Percentiles rank a stretch among this genome's conserved stretches.
phyloP scores from a whole-genome alignment of 1,140 invertebrate genomes.

The Conopomorpha cramerella region DNA sequence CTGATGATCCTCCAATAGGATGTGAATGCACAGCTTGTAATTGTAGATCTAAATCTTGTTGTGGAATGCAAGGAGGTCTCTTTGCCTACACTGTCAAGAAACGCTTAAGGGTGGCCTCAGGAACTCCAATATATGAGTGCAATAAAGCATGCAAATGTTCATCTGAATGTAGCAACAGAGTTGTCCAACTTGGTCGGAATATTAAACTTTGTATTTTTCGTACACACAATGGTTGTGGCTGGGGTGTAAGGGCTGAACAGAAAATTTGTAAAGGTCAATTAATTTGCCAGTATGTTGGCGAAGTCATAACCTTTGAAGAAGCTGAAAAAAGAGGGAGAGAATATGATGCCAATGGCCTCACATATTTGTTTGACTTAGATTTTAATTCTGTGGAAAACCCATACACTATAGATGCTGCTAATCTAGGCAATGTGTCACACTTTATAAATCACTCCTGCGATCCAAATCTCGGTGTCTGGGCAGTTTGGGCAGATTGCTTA shows the following conservation, averaged over 20 bases:
- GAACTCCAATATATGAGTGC: slow-evolving; percentile 91
- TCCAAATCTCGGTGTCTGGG: slow-evolving; percentile 89
- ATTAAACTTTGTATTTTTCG: slow-evolving; percentile 83
- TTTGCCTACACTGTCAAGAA: slow-evolving; percentile 75
- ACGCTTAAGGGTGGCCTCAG: slow-evolving; percentile 69
- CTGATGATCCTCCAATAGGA: slow-evolving; percentile 78
- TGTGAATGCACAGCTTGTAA: slow-evolving; percentile 77
- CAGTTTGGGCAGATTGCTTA: slow-evolving; percentile 89
- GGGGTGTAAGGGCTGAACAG: slow-evolving; percentile 86
- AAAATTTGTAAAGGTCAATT: slow-evolving; percentile 80
- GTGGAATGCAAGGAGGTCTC: slow-evolving; percentile 63
- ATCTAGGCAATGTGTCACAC: slow-evolving; percentile 88
- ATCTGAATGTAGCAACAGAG: slow-evolving; percentile 77
- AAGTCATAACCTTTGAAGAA: slow-evolving; percentile 89
- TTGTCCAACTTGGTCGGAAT: slow-evolving; percentile 83
- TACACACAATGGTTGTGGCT: slow-evolving; percentile 85
- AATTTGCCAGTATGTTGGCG: slow-evolving; percentile 90
- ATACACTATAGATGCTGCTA: slow-evolving; percentile 87
- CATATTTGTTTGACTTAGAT: slow-evolving; percentile 94
- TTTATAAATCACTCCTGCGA: slow-evolving; percentile 97
- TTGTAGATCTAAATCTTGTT: slow-evolving; percentile 67
- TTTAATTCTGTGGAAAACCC: slow-evolving; percentile 82
- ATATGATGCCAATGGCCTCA: slow-evolving; percentile 84
- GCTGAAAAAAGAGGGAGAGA: slow-evolving; percentile 80
- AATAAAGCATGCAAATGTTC: slow-evolving; percentile 84